phyloP scores from a whole-genome alignment of 1,140 invertebrate species.

The Helicorthomorpha holstii region DNA sequence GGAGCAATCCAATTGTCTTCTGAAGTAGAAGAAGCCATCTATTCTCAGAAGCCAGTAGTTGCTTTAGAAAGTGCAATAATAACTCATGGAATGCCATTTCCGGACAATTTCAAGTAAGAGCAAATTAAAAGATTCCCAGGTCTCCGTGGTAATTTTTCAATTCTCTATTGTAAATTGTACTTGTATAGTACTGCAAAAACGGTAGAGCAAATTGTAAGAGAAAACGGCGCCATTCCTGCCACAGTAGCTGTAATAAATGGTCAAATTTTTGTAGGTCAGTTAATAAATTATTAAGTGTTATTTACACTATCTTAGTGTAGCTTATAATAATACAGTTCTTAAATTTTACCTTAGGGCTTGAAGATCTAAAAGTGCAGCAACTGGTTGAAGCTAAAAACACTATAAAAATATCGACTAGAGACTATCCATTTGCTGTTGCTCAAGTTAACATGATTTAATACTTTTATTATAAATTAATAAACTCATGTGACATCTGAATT shows the following conservation, averaged over 20 bases:
- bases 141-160: not conserved
- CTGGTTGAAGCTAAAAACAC: conserved; percentile 34
- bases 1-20: conserved; percentile 4
- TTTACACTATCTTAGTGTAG: not conserved
- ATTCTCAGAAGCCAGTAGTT: conserved; percentile 50
- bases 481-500: not conserved
- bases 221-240: conserved; percentile 73
- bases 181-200: conserved; percentile 46
- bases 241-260: conserved; percentile 81
- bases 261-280: conserved; percentile 54
- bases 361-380: conserved; percentile 43
- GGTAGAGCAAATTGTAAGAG: conserved; percentile 56
- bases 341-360: conserved; percentile 28
- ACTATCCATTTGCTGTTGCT: conserved; percentile 60
- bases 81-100: conserved; percentile 95
- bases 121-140: too few species aligned
- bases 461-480: not conserved
- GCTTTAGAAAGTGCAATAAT: conserved; percentile 95
- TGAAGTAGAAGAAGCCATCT: conserved; percentile 35
- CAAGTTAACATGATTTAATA: conserved; percentile 24
- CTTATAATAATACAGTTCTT: not conserved
- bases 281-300: not conserved
- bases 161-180: conserved; percentile 9
- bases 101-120: conserved; percentile 58
- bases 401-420: conserved; percentile 68